Conservation (phyloP, 2,888 invertebrate genomes). For the Nycteola revayana region DNA sequence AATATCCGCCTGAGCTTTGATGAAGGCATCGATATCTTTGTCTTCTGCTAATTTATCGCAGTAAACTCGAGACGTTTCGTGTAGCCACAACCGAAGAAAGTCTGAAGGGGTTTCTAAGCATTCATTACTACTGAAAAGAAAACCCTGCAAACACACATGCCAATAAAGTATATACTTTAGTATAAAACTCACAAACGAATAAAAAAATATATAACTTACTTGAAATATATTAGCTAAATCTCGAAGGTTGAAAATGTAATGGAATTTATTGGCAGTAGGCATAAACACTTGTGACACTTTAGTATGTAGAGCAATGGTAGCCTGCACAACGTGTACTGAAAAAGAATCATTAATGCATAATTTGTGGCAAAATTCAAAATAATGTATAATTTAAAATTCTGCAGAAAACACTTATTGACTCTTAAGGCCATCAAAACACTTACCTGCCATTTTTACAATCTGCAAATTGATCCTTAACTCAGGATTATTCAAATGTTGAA, state of each 20-base stretch:
- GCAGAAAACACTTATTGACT: too few relatives aligned
- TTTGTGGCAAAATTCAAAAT: too few relatives aligned
- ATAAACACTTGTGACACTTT: slow-evolving; percentile 94
- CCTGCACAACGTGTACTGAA: slow-evolving; percentile 86
- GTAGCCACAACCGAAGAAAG: slow-evolving; percentile 94
- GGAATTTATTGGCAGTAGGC: slow-evolving; percentile 98
- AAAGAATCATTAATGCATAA: too few relatives aligned
- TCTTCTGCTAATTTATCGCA: slow-evolving; percentile 96
- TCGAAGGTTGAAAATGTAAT: slow-evolving; percentile 97
- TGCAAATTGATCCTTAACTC: slow-evolving; percentile 89
- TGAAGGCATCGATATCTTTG: slow-evolving; percentile 94
- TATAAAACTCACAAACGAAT: too few relatives aligned
- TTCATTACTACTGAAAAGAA: slow-evolving; percentile 94
- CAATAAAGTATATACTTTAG: too few relatives aligned
- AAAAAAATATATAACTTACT: slow-evolving; percentile 65
- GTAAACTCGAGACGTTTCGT: slow-evolving; percentile 96
- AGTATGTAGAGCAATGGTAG: slow-evolving; percentile 92
- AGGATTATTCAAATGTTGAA: slow-evolving; percentile 91
- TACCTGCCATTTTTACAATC: slow-evolving; percentile 85
- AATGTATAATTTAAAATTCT: too few relatives aligned
- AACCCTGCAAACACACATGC: slow-evolving; percentile 90
- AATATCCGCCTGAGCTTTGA: slow-evolving; percentile 93
- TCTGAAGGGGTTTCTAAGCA: slow-evolving; percentile 91
- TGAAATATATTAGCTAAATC: slow-evolving; percentile 98
- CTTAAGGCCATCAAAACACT: slow-evolving; percentile 15